Evolutionary conservation across 2,113 vertebrate species (phyloP), one percentile per base, ranked within the genome.

Genomic region (Caranx melampygus): DNA sequence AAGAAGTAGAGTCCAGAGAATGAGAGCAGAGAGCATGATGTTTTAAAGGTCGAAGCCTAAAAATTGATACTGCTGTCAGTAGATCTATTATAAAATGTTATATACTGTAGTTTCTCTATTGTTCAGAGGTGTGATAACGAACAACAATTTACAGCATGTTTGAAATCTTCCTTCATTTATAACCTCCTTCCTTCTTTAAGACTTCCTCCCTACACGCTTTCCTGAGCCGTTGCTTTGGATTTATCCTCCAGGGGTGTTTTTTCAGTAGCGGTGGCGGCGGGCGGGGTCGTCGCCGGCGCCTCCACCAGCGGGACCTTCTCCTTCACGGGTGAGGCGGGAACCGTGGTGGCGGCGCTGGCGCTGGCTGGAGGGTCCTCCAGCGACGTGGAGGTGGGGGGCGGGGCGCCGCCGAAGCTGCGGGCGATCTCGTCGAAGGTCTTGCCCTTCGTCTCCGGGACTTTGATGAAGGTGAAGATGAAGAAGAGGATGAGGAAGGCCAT

Each of bases 361-460:
- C 93, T 93, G 12, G 81, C 64, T 0, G 88, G 82, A 1, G 88
- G 65, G 2, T 88, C 88, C 35, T 90, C 85, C 0, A n/a, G 2
- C 1, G 83, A 64, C 0, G 85, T 51, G 81, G 82, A 54, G 14
- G 62, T 0, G 3, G 84, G 60, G 18, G 92, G 82, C 0, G 54
- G 57, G 18, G 18, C 10, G 5, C 87, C 3, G 0, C 92, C 35
- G 78, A 99, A 99, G 59, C 82, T 57, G 8, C 90, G 94, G 3
- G 97, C 85, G 49, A 99, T 99, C 37, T 99, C 97, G 31, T 99
- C 98, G 34, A 99, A 99, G 86, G 97, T 99, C 89, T 97, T 96
- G 26, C 98, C 98, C 79, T 90, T 96, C 15, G 98, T 99, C 95
- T 99, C 98, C 0, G 98, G 97, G 67, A 99, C 97, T 95, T 97